Base-by-base conservation (phyloP, 1,140 invertebrate species). In the Bombus affinis region DNA sequence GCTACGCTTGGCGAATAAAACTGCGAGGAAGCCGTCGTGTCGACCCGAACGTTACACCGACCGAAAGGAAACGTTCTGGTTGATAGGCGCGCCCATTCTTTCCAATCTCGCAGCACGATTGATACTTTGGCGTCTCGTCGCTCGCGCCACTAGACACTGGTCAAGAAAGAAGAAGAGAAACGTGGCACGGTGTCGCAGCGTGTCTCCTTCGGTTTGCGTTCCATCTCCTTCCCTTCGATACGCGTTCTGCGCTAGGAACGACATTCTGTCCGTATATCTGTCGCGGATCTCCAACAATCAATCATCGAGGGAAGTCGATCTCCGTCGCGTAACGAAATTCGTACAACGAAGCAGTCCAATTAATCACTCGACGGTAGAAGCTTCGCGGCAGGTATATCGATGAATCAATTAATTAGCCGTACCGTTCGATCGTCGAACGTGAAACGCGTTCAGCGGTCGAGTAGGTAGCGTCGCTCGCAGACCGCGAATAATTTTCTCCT, bases 361-460 rank as follows among this genome's bases (percentile, higher is more conserved):
- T 89, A 89, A 89, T 89, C 88, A 88, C 75, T 28, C 75, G 75
- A 12, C 59, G 65, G 44, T 47, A 32, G 32, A 71, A 44, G 53
- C 42, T 53, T 72, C 53, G 32, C 39, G 65, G 83, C 75, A 37
- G 53, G 74, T 79, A 79, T 84, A 84, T 86, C 84, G 79, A 86
- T 86, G 78, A 80, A 86, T 86, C 84, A 86, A 86, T 86, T 86
- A 86, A 86, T 86, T 86, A 86, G 84, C 83, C 77, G 70, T 59
- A 28, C 70, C 83, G 78, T 74, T 86, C 81, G 85, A 83, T 86
- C 80, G 74, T 62, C 53, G 72, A 83, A 62, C 57, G 72, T n/a
- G 80, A 70, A 86, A 74, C 44, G 39, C 77, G 83, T 85, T 70
- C 57, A 37, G 35, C 15, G 79, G 75, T 84, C 66, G 53, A 71